Evolutionary conservation across 2,888 invertebrate genomes (phyloP).

Genomic region (Neoscelio sp.): DNA sequence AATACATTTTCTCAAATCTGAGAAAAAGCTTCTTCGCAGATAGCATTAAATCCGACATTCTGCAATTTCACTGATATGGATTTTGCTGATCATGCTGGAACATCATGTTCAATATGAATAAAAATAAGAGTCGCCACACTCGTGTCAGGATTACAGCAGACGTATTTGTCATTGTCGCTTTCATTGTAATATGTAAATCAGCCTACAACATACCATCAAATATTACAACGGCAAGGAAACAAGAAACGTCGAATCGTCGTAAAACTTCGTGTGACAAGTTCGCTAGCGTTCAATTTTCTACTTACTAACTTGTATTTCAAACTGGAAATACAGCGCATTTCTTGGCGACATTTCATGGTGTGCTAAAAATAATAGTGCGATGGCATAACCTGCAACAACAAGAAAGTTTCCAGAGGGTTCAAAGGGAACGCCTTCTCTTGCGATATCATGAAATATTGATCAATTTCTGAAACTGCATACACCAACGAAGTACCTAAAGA

Average conservation of each 20-base stretch:
- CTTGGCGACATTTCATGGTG: slow-evolving; percentile 14
- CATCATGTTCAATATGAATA: too few relatives aligned
- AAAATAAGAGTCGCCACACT: too few relatives aligned
- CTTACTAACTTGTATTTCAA: too few relatives aligned
- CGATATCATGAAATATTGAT: slow-evolving; percentile 56
- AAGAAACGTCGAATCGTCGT: neutral
- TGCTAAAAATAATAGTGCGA: slow-evolving; percentile 7
- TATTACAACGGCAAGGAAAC: neutral
- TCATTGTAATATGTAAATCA: neutral
- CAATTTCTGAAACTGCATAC: slow-evolving; percentile 57
- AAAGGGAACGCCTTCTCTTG: slow-evolving; percentile 21
- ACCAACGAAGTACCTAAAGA: slow-evolving; percentile 24
- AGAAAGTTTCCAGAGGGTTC: slow-evolving; percentile 17
- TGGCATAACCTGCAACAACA: slow-evolving; percentile 29
- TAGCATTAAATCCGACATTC: too few relatives aligned
- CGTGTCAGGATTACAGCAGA: too few relatives aligned
- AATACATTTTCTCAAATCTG: too few relatives aligned
- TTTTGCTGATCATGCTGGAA: too few relatives aligned
- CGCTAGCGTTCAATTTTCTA: neutral
- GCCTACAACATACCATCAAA: neutral
- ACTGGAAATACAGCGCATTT: slow-evolving; percentile 20
- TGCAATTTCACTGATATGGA: too few relatives aligned
- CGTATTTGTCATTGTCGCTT: neutral
- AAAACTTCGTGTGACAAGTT: neutral
- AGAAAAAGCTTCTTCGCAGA: too few relatives aligned